These are phyloP conservation scores for Phragmatobia fuliginosa DNA, from an alignment of 2,888 invertebrate genomes.

Conservation along the genomic window DNA sequence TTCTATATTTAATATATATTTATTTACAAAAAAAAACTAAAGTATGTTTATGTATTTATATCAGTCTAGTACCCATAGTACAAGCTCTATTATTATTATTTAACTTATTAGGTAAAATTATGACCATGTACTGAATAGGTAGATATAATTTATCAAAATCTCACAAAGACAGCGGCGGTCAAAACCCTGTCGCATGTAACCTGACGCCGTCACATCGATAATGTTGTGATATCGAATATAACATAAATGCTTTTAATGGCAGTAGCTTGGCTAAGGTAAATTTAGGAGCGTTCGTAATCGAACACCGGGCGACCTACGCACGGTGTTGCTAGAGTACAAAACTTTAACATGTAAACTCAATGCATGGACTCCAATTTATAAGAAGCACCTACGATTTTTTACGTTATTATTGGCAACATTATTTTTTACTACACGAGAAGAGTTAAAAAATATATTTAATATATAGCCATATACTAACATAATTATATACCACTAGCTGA, in stretches of 20 bases:
- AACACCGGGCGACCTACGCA: constrained; percentile 75
- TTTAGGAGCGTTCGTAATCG: constrained; percentile 82
- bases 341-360: constrained; percentile 18
- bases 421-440: background rate
- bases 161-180: constrained; percentile 44
- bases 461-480: too few species aligned
- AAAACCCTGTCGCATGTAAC: constrained; percentile 56
- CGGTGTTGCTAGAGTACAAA: constrained; percentile 64
- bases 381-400: constrained; percentile 20
- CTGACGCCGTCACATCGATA: constrained; percentile 61
- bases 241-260: constrained; percentile 85
- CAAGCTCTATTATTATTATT: too few species aligned
- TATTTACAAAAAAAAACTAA: too few species aligned
- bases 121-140: background rate
- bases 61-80: too few species aligned
- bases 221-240: constrained; percentile 81
- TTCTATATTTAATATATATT: too few species aligned
- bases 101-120: background rate
- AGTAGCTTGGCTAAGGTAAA: constrained; percentile 81
- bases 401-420: background rate
- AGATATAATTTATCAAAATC: constrained; percentile 34
- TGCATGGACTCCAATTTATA: constrained; percentile 3
- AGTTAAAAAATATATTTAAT: too few species aligned
- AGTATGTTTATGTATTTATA: too few species aligned
- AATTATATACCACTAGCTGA: too few species aligned